Conservation (phyloP, 1,140 invertebrate species). For the Drepana arcuata region DNA sequence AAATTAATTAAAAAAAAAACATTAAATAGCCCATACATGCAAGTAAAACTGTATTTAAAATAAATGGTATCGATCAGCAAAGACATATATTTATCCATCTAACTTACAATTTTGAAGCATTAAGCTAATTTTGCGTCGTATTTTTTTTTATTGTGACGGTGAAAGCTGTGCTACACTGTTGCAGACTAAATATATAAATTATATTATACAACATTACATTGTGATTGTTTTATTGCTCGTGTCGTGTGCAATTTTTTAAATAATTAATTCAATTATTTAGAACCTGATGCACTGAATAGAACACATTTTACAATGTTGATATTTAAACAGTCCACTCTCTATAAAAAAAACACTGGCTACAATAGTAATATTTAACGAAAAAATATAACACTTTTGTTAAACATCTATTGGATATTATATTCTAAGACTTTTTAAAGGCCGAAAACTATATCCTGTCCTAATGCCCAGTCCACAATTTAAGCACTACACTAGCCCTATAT, state of each 20-base stretch:
- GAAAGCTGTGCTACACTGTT: conserved; percentile 50
- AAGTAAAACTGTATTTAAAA: not conserved
- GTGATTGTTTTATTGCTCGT: conserved; percentile 57
- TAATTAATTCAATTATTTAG: conserved; percentile 49
- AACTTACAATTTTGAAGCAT: conserved; percentile 49
- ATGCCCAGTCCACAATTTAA: too few species aligned
- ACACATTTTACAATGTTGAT: conserved; percentile 20
- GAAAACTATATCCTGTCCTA: too few species aligned
- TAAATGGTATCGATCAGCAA: not conserved
- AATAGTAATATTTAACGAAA: too few species aligned
- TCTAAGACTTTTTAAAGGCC: too few species aligned
- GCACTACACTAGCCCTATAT: too few species aligned
- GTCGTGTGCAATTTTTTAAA: conserved; percentile 54
- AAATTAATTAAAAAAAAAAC: not conserved
- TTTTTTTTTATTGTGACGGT: conserved; percentile 28
- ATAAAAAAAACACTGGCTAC: too few species aligned
- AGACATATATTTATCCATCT: not conserved
- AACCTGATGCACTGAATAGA: conserved; percentile 48
- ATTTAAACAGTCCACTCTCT: too few species aligned
- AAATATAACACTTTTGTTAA: too few species aligned
- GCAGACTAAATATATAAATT: conserved; percentile 27
- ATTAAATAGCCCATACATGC: not conserved
- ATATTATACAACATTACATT: conserved; percentile 60
- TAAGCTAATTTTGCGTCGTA: conserved; percentile 34
- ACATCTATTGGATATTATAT: too few species aligned